Percentiles rank a stretch among this genome's conserved stretches.
phyloP scores from a whole-genome alignment of 2,113 vertebrate species.

The Dunckerocampus dactyliophorus region DNA sequence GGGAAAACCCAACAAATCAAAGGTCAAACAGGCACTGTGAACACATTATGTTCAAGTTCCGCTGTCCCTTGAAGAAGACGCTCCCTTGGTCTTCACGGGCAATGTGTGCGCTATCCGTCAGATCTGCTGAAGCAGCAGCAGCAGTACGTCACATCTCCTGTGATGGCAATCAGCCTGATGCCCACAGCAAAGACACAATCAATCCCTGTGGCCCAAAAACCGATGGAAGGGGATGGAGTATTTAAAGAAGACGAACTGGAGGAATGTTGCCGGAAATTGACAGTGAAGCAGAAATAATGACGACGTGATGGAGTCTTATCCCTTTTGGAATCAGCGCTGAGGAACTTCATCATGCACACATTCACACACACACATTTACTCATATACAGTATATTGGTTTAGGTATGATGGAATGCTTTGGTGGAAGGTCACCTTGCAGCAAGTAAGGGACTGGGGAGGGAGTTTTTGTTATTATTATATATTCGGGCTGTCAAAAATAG shows the following conservation, averaged over 20 bases:
- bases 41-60: no score
- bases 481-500: no score
- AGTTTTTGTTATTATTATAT: no score
- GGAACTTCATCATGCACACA: conserved; percentile 19
- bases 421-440: conserved; percentile 20
- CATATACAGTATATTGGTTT: conserved; percentile 5
- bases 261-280: conserved; percentile 45
- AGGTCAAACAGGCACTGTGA: no score
- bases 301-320: conserved; percentile 36
- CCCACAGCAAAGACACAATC: conserved; percentile 48
- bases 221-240: conserved; percentile 19
- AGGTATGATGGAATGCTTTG: conserved; percentile 9
- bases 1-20: no score
- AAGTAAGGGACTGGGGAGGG: not conserved
- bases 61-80: not conserved
- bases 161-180: conserved; percentile 55
- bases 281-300: conserved; percentile 39
- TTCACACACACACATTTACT: no score
- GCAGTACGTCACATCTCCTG: conserved; percentile 30
- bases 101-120: conserved; percentile 30
- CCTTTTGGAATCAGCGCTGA: conserved; percentile 25
- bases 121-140: conserved; percentile 64
- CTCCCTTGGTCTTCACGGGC: conserved; percentile 14
- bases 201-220: conserved; percentile 52
- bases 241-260: conserved; percentile 20